These are phyloP conservation scores for Yasuhikotakia modesta DNA, from an alignment of 2,797 vertebrate genomes.

Conservation along the genomic window DNA sequence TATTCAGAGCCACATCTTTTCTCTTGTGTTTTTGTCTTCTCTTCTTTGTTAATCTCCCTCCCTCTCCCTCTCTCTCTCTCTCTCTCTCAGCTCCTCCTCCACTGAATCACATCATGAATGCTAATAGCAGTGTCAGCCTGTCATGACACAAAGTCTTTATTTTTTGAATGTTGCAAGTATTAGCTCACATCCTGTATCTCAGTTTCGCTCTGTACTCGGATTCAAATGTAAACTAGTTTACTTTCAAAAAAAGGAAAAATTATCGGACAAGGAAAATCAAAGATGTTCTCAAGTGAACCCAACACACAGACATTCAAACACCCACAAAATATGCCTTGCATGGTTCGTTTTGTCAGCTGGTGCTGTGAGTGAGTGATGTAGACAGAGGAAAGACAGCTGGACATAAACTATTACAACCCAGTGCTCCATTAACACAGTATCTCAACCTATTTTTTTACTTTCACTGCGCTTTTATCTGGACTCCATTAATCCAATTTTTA, in stretches of 20 bases:
- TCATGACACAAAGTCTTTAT: neutral
- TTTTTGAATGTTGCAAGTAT: conserved; percentile 46
- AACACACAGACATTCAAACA: neutral
- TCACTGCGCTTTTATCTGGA: neutral
- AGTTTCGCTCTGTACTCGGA: neutral
- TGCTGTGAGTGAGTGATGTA: conserved; percentile 18
- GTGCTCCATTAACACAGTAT: conserved; percentile 10
- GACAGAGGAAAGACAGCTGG: conserved; percentile 19
- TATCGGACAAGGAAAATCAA: conserved; percentile 35
- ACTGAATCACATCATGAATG: conserved; percentile 22
- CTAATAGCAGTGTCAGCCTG: conserved; percentile 24
- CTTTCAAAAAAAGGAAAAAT: conserved; percentile 47
- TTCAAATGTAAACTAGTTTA: conserved; percentile 61
- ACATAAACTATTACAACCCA: neutral
- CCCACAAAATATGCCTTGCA: neutral
- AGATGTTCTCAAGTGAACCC: conserved; percentile 55
- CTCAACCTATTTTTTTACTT: neutral
- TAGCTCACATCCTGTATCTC: conserved; percentile 61
- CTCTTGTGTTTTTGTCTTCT: conserved; percentile 1
- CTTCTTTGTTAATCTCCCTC: neutral
- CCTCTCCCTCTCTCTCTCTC: neutral
- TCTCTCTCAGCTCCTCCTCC: neutral
- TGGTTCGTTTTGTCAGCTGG: neutral
- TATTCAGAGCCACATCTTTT: conserved; percentile 11
- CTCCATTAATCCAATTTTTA: neutral